Conservation (phyloP, 2,888 invertebrate genomes). For the Adelognathus sp. region DNA sequence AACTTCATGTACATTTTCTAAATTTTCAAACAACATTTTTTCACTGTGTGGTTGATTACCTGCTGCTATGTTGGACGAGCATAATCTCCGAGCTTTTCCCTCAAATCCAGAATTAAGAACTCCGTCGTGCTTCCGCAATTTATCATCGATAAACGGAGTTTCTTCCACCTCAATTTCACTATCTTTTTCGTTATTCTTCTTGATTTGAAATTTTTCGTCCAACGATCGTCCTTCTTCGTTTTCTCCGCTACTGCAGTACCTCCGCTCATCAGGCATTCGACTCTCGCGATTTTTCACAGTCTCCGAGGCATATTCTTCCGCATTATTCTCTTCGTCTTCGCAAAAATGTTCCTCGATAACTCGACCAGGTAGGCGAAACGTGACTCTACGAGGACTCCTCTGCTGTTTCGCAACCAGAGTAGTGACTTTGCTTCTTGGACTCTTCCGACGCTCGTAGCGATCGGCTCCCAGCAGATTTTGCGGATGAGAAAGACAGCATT, state of each 20-base stretch:
- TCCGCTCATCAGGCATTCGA: neutral
- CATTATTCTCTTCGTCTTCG: neutral
- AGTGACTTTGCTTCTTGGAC: neutral
- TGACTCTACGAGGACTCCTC: slow-evolving; percentile 52
- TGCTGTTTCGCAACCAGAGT: slow-evolving; percentile 28
- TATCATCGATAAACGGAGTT: neutral
- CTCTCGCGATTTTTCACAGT: neutral
- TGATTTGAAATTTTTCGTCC: neutral
- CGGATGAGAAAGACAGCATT: too few species aligned
- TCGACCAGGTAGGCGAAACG: slow-evolving; percentile 51
- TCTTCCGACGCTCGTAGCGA: neutral
- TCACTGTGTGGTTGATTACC: too few species aligned
- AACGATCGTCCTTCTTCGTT: neutral
- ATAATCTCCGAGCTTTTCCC: neutral
- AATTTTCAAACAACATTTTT: too few species aligned
- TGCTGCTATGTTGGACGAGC: neutral
- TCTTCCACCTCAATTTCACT: neutral
- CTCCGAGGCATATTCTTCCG: too few species aligned
- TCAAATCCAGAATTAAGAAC: neutral
- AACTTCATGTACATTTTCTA: too few species aligned
- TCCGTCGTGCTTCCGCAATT: neutral
- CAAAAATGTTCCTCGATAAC: slow-evolving; percentile 36
- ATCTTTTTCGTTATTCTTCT: neutral
- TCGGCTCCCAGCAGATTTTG: neutral
- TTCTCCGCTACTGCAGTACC: neutral